phyloP scores from a whole-genome alignment of 2,797 vertebrate species.

The Acestrorhynchus altus region DNA sequence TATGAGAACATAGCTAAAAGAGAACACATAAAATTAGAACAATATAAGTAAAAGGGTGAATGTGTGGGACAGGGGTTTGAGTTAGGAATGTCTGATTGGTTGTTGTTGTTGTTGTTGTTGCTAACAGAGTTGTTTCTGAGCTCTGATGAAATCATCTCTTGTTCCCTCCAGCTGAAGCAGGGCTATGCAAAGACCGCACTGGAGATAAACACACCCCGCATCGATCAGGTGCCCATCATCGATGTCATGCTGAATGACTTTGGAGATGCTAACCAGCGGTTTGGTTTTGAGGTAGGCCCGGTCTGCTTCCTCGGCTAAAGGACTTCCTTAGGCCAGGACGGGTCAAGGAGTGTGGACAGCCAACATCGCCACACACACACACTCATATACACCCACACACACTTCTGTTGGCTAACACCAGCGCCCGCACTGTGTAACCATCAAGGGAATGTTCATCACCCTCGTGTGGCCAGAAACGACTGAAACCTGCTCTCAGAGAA shows the following conservation, averaged over 20 bases:
- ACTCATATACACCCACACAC: conserved; percentile 57
- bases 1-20: too few species aligned
- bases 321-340: conserved; percentile 59
- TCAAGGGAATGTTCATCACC: conserved; percentile 76
- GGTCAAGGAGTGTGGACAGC: conserved; percentile 73
- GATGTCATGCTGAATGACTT: conserved; percentile 99
- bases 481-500: conserved; percentile 83
- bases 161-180: conserved; percentile 83
- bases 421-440: conserved; percentile 78
- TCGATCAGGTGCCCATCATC: conserved; percentile 96
- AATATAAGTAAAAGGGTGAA: too few species aligned
- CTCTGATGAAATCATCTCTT: neutral
- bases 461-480: conserved; percentile 85
- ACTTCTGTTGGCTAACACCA: conserved; percentile 75
- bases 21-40: too few species aligned
- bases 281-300: conserved; percentile 98
- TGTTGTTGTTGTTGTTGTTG: too few species aligned
- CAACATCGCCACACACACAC: conserved; percentile 64
- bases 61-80: too few species aligned
- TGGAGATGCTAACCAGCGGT: conserved; percentile 96
- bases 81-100: too few species aligned
- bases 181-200: conserved; percentile 92
- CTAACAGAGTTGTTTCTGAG: neutral
- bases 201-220: conserved; percentile 97
- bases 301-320: conserved; percentile 97